Base-by-base conservation (phyloP, 2,113 vertebrate genomes). In the Hiodon alosoides region DNA sequence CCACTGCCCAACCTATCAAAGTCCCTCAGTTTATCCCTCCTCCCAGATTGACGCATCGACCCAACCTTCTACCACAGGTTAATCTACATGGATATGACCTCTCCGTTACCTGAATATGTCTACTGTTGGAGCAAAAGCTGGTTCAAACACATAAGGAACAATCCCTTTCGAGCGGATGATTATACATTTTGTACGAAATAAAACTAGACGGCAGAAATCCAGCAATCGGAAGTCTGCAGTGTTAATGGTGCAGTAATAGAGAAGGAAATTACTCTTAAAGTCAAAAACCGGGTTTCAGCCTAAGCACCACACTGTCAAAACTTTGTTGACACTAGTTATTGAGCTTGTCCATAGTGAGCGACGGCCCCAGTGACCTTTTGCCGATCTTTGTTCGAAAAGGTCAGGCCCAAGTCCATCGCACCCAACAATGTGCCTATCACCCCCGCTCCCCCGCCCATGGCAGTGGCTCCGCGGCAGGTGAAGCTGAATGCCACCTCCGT, bases 1-100 rank as follows among this genome's bases (percentile, higher is more conserved):
- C 94, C 60, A 79, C 88, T 84, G 90, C 93, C 87, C 96, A 96
- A 87, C 94, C 94, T 90, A 99, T 99, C 92, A 99, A 97, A 96
- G 97, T 99, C 91, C 97, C 96, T 89, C 96, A 99, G 90, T 99
- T 99, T 93, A 96, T 98, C 86, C 95, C 95, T 89, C 97, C 97
- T 94, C 95, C 97, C 88, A 94, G 96, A 93, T 93, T 98, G 88
- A 99, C 92, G 89, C 95, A 96, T 89, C 96, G 95, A 83, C 96
- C 96, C 87, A 94, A 94, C 90, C 96, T 94, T 87, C 95, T 96
- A 90, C 96, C 95, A 87, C 97, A 99, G 94, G 97, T 98, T 87
- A 91, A 95, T 94, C 87, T 80, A 76, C 81, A 81, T 86, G 81
- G 87, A 58, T 58, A 14, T 31, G 31, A 31, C 31, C 31, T 31